phyloP scores from a whole-genome alignment of 2,113 vertebrate genomes.

The Conger conger region DNA sequence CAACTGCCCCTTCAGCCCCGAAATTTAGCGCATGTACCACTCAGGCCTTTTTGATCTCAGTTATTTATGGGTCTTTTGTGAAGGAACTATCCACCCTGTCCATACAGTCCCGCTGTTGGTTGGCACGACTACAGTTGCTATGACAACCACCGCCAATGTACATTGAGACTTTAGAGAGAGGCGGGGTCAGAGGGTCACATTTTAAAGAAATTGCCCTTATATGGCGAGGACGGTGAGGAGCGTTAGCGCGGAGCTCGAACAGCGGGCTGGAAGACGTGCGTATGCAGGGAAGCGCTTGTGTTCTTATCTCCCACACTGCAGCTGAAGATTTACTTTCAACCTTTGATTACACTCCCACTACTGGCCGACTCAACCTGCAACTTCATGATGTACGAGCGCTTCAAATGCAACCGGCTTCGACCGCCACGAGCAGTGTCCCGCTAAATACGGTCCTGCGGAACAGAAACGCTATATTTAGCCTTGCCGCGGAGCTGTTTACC shows the following conservation, averaged over 20 bases:
- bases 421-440: not conserved
- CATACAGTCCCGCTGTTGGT: not conserved
- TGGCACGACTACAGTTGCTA: conserved; percentile 13
- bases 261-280: not conserved
- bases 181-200: not conserved
- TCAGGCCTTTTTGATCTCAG: not conserved
- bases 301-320: conserved; percentile 10
- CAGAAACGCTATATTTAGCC: not conserved
- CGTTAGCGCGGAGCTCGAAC: not conserved
- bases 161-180: not conserved
- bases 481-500: not conserved
- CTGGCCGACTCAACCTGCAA: not conserved
- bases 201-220: conserved; percentile 24
- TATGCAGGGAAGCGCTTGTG: not conserved
- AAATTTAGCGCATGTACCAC: not conserved
- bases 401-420: not conserved
- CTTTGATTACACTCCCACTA: conserved; percentile 20
- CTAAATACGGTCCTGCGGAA: not conserved
- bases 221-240: not conserved
- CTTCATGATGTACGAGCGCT: not conserved
- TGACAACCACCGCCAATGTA: conserved; percentile 18
- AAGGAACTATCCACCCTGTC: not conserved
- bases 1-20: not conserved
- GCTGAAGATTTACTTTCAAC: not conserved
- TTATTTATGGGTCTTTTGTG: not conserved